phyloP scores from a whole-genome alignment of 2,888 invertebrate species.

The Masnerella sp. region DNA sequence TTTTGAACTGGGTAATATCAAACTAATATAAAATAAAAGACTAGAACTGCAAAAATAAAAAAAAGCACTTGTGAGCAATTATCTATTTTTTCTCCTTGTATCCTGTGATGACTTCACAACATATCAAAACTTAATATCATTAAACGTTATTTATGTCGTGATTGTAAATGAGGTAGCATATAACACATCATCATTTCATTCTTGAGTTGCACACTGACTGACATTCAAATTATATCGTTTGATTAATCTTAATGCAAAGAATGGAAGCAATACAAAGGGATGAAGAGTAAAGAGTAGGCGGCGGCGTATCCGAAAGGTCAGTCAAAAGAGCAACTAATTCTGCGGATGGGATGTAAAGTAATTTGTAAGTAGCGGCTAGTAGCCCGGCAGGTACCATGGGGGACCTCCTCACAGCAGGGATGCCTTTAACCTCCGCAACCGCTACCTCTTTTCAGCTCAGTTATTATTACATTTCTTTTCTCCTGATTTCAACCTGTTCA shows the following conservation, averaged over 20 bases:
- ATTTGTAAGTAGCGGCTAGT: conserved; percentile 73
- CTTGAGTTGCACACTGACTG: too few relatives aligned
- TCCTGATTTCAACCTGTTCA: conserved; percentile 37
- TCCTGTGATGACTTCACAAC: too few relatives aligned
- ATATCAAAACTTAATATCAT: too few relatives aligned
- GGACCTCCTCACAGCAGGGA: conserved; percentile 71
- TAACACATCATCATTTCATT: too few relatives aligned
- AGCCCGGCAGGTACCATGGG: conserved; percentile 72
- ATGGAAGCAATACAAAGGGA: conserved; percentile 31
- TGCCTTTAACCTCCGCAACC: conserved; percentile 63
- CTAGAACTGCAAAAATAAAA: too few relatives aligned
- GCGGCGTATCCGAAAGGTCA: conserved; percentile 39
- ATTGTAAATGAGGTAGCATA: too few relatives aligned
- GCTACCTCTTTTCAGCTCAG: conserved; percentile 63
- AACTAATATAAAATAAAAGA: too few relatives aligned
- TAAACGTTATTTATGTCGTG: too few relatives aligned
- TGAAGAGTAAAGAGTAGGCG: conserved; percentile 29
- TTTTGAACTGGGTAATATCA: too few relatives aligned
- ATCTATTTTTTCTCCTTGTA: too few relatives aligned
- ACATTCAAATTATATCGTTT: conserved; percentile 9
- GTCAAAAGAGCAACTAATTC: conserved; percentile 43
- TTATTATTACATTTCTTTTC: conserved; percentile 51
- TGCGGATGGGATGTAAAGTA: conserved; percentile 67
- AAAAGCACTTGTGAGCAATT: too few relatives aligned
- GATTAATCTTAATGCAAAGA: conserved; percentile 19